Percentiles rank a stretch among this genome's conserved stretches.
These are phyloP conservation scores for Halocynthia roretzi DNA, from an alignment of 23 tunicate species.

Conservation along the genomic window DNA sequence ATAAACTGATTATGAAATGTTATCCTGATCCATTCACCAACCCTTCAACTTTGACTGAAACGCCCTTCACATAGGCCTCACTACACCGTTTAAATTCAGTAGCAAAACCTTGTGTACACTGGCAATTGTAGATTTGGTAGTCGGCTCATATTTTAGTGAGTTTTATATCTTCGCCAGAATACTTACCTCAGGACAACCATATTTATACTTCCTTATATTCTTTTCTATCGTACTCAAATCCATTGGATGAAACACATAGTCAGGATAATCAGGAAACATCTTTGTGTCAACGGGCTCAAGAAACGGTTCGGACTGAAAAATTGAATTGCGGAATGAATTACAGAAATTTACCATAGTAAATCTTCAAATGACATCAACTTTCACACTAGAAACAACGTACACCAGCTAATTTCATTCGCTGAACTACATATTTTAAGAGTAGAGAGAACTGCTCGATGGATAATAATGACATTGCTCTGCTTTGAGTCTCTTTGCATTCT, in stretches of 20 bases:
- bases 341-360: not conserved
- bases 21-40: no score
- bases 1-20: no score
- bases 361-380: not conserved
- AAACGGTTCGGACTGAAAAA: slow-evolving; percentile 80
- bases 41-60: no score
- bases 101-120: no score
- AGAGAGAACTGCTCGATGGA: slow-evolving; percentile 55
- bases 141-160: no score
- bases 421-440: slow-evolving; percentile 64
- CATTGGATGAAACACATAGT: slow-evolving; percentile 98
- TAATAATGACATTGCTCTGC: slow-evolving; percentile 62
- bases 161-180: no score
- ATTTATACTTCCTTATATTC: slow-evolving; percentile 51
- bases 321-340: not conserved
- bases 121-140: no score
- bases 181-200: slow-evolving; percentile 91
- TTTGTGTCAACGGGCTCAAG: slow-evolving; percentile 89
- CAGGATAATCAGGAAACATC: slow-evolving; percentile 73
- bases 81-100: no score
- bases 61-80: no score
- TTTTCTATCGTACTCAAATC: slow-evolving; percentile 81
- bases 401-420: slow-evolving; percentile 67
- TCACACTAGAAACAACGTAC: slow-evolving; percentile 27
- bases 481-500: slow-evolving; percentile 86